Conservation (phyloP, 2,113 vertebrate genomes). For the Heteronetta atricapilla region DNA sequence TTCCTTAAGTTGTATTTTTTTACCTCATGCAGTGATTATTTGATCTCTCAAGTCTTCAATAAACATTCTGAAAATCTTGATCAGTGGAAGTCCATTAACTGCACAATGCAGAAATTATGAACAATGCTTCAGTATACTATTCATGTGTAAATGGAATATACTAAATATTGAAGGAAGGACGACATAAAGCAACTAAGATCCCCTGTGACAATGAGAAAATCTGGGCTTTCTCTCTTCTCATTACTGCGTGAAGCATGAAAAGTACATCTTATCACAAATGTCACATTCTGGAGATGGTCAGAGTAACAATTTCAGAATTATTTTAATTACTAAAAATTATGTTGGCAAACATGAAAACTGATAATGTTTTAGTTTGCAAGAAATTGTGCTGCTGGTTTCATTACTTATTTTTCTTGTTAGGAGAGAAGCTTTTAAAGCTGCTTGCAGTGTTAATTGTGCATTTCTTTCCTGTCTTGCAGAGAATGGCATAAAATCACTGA, state of each 20-base stretch:
- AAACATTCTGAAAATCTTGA: background rate
- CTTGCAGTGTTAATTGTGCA: conserved; percentile 63
- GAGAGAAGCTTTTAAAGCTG: conserved; percentile 60
- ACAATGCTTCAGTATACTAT: background rate
- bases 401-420: conserved; percentile 50
- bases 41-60: background rate
- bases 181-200: background rate
- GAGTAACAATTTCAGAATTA: background rate
- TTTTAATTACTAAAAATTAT: conserved; percentile 32
- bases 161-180: background rate
- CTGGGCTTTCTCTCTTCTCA: background rate
- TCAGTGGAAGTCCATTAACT: background rate
- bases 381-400: conserved; percentile 44
- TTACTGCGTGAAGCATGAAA: background rate
- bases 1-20: background rate
- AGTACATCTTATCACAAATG: background rate
- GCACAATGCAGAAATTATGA: background rate
- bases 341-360: conserved; percentile 1
- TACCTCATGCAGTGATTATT: background rate
- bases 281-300: background rate
- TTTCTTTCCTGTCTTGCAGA: conserved; percentile 69
- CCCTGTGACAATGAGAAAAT: background rate
- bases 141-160: background rate
- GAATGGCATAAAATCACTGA: conserved; percentile 76
- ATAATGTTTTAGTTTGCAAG: conserved; percentile 34